Evolutionary conservation across 2,888 invertebrate species (phyloP).

Genomic region (Pandemis heparana): DNA sequence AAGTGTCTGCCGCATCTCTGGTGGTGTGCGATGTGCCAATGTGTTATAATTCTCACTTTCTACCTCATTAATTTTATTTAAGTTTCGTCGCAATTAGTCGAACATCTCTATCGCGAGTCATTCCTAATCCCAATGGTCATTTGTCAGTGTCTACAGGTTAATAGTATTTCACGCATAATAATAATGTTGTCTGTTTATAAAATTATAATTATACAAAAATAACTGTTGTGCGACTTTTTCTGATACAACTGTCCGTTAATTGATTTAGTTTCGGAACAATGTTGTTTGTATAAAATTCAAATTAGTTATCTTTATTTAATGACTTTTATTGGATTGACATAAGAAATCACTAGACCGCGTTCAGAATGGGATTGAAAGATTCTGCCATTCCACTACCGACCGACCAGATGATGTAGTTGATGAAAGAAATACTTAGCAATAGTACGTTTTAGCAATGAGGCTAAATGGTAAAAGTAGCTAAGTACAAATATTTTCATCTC

Average conservation of each 20-base stretch:
- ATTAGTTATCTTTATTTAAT: not conserved
- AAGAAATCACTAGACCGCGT: no score
- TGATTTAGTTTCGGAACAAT: not conserved
- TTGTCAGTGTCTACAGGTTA: constrained; percentile 9
- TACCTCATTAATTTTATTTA: constrained; percentile 25
- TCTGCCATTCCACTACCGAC: no score
- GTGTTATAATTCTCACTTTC: constrained; percentile 20
- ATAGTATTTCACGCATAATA: not conserved
- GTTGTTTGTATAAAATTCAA: not conserved
- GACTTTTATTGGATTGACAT: not conserved
- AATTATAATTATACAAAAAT: not conserved
- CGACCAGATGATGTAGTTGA: no score
- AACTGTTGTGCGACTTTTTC: not conserved
- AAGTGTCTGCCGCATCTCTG: not conserved
- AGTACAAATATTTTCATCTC: no score
- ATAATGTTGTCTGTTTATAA: not conserved
- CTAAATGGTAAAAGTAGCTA: no score
- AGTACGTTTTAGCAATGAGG: no score
- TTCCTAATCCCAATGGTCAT: not conserved
- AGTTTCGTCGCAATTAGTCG: constrained; percentile 16
- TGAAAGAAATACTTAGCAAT: no score
- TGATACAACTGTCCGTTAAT: not conserved
- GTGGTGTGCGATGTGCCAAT: not conserved
- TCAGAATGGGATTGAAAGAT: not conserved
- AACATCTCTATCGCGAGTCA: constrained; percentile 14